These are phyloP conservation scores for Eilema caniola DNA, from an alignment of 2,888 invertebrate species.

Conservation along the genomic window DNA sequence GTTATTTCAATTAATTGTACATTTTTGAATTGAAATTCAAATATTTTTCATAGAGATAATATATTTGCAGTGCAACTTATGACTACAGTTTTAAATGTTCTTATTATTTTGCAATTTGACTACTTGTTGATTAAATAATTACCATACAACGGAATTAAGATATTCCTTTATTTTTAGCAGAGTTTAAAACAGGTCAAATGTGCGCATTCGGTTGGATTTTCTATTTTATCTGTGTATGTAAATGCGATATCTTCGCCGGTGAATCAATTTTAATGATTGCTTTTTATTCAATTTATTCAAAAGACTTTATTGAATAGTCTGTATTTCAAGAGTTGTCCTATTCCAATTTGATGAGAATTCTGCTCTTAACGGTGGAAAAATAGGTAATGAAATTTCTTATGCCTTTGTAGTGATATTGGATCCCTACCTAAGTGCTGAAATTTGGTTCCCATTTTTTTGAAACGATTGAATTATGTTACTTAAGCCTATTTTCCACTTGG, in stretches of 20 bases:
- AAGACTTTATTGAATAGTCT: slow-evolving; percentile 1
- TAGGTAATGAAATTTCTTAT: not conserved
- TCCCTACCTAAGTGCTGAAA: not conserved
- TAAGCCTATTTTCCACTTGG: too few species aligned
- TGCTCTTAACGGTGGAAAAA: not conserved
- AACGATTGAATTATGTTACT: not conserved
- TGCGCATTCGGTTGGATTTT: not conserved
- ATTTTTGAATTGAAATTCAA: not conserved
- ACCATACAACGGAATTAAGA: not conserved
- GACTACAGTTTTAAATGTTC: not conserved
- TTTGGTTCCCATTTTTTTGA: not conserved
- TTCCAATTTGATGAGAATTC: slow-evolving; percentile 1
- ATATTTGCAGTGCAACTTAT: not conserved
- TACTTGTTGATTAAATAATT: not conserved
- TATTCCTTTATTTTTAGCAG: not conserved
- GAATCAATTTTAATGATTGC: slow-evolving; percentile 4
- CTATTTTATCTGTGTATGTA: not conserved
- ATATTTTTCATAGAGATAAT: not conserved
- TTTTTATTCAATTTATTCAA: slow-evolving; percentile 4
- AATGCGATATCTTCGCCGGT: not conserved
- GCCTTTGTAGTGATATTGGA: not conserved
- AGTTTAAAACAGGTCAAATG: not conserved
- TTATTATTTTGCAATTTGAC: too few species aligned
- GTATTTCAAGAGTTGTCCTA: slow-evolving; percentile 4
- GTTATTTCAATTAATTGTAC: not conserved